A percentile compares a stretch with the other conserved stretches of the same genome.
These are phyloP conservation scores for Numida meleagris DNA, from an alignment of 2,113 vertebrate species.

Conservation along the genomic window DNA sequence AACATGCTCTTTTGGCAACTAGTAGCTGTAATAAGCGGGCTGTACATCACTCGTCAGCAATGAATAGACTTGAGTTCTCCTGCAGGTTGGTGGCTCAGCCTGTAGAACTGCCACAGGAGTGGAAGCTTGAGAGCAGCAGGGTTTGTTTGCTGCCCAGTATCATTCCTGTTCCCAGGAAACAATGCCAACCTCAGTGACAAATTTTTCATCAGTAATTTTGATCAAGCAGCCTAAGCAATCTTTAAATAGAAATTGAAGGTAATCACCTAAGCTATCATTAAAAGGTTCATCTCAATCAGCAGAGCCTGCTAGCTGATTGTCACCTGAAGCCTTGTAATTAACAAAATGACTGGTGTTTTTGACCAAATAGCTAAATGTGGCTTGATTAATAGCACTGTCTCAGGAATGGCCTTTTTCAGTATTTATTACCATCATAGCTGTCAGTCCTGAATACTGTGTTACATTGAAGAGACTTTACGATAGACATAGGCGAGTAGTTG, in stretches of 20 bases:
- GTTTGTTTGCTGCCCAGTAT: neutral
- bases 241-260: neutral
- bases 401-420: neutral
- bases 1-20: too few species aligned
- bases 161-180: neutral
- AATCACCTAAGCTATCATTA: conserved; percentile 41
- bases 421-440: neutral
- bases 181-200: neutral
- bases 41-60: neutral
- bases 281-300: conserved; percentile 28
- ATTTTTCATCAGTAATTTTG: conserved; percentile 4
- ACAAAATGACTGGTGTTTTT: conserved; percentile 1
- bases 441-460: neutral
- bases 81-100: neutral
- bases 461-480: neutral
- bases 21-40: neutral
- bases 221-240: conserved; percentile 8
- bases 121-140: neutral
- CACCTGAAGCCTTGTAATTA: conserved; percentile 50
- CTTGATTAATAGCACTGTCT: conserved; percentile 4
- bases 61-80: neutral
- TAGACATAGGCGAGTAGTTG: neutral
- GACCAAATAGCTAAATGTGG: neutral
- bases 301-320: conserved; percentile 2
- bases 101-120: neutral